A percentile compares a stretch with the other conserved stretches of the same genome.
phyloP scores from a whole-genome alignment of 2,888 invertebrate species.

The Aleiodes leptofemur region DNA sequence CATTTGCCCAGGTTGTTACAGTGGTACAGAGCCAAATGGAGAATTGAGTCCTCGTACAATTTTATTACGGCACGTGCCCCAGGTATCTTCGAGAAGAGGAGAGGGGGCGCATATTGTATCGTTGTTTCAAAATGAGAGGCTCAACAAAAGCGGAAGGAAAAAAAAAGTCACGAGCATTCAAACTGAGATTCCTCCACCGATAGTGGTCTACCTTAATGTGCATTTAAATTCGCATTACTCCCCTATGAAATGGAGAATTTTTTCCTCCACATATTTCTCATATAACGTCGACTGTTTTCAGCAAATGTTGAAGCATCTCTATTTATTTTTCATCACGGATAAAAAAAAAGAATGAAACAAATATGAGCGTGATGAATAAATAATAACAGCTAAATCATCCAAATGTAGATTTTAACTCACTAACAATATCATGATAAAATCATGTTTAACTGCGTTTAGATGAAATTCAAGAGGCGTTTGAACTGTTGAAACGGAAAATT shows the following conservation, averaged over 20 bases:
- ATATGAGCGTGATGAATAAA: not conserved
- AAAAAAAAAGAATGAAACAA: not conserved
- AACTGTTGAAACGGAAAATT: conserved; percentile 25
- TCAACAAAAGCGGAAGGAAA: not conserved
- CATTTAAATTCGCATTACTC: conserved; percentile 65
- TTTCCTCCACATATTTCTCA: conserved; percentile 19
- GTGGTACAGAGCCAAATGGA: conserved; percentile 62
- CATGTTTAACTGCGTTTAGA: conserved; percentile 20
- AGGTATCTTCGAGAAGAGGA: conserved; percentile 37
- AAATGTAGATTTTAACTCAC: not conserved
- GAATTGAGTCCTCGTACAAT: conserved; percentile 70
- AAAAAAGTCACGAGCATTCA: too few relatives aligned
- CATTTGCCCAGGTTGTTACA: conserved; percentile 43
- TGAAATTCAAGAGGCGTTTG: conserved; percentile 17
- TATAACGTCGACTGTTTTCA: not conserved
- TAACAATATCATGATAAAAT: conserved; percentile 1
- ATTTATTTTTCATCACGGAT: not conserved
- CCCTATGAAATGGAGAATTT: conserved; percentile 61
- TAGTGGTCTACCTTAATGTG: conserved; percentile 55
- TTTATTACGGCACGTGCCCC: conserved; percentile 68
- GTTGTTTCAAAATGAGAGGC: conserved; percentile 41
- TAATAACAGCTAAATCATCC: not conserved
- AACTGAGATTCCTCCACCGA: conserved; percentile 10
- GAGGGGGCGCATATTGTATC: conserved; percentile 55
- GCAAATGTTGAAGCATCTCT: not conserved